Conservation (phyloP, 1,140 invertebrate genomes). For the Atta colombica region DNA sequence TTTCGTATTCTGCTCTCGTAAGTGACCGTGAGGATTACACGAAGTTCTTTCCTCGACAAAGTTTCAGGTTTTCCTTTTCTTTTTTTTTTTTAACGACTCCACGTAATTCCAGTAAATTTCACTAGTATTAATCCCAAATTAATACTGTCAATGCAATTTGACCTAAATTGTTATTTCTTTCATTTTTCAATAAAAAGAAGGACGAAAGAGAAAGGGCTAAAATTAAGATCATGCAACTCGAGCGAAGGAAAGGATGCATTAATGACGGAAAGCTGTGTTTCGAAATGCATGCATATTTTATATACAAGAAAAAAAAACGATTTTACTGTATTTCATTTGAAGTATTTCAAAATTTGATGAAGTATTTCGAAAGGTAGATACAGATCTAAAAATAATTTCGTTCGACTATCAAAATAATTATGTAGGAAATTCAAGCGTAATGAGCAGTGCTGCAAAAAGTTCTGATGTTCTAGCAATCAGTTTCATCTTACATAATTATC, state of each 20-base stretch:
- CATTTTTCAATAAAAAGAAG: neutral
- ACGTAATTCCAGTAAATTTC: neutral
- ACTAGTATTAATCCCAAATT: neutral
- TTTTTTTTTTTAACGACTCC: neutral
- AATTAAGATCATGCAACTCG: neutral
- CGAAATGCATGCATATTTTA: neutral
- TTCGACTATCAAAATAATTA: too few species aligned
- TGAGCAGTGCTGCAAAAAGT: too few species aligned
- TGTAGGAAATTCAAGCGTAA: too few species aligned
- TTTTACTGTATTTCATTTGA: too few species aligned
- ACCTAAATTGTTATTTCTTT: neutral
- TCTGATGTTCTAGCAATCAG: too few species aligned
- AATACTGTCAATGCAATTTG: neutral
- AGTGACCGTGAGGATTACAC: conserved; percentile 1
- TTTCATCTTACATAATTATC: too few species aligned
- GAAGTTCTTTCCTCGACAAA: conserved; percentile 2
- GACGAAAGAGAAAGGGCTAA: neutral
- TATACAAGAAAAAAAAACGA: neutral
- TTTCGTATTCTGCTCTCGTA: conserved; percentile 39
- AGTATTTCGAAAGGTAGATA: too few species aligned
- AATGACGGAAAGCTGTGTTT: neutral
- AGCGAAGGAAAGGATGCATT: neutral
- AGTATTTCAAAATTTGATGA: too few species aligned
- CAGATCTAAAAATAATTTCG: too few species aligned
- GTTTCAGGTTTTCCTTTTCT: neutral